Evolutionary conservation across 2,888 invertebrate species (phyloP).

Genomic region (Eupithecia insigniata): DNA sequence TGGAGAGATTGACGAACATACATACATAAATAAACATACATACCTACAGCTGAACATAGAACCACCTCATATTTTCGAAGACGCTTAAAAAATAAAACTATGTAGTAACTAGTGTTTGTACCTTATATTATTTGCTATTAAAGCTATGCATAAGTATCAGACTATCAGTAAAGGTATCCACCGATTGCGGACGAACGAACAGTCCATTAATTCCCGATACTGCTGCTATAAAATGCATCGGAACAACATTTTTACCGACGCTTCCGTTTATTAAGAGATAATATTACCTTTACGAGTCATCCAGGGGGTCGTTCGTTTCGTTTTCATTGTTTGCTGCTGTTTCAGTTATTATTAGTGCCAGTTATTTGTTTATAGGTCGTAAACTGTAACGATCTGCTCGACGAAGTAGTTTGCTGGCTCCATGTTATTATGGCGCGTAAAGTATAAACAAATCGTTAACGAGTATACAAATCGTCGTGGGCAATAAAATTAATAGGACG

Average conservation of each 20-base stretch:
- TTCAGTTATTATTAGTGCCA: slow-evolving; percentile 82
- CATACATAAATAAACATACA: no score
- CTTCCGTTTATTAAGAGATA: slow-evolving; percentile 82
- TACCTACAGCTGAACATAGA: no score
- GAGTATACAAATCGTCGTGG: slow-evolving; percentile 68
- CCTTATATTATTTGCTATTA: background rate
- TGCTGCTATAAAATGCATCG: slow-evolving; percentile 69
- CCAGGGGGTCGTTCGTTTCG: slow-evolving; percentile 70
- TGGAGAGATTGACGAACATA: no score
- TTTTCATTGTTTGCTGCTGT: slow-evolving; percentile 81
- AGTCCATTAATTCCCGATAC: slow-evolving; percentile 68
- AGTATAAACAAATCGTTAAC: slow-evolving; percentile 73
- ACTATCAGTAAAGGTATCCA: background rate
- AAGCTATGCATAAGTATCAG: background rate
- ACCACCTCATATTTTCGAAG: no score
- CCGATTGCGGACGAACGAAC: slow-evolving; percentile 59
- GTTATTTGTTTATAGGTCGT: slow-evolving; percentile 82
- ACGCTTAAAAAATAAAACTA: background rate
- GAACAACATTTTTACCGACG: slow-evolving; percentile 75
- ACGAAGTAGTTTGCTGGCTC: slow-evolving; percentile 75
- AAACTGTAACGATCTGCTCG: slow-evolving; percentile 79
- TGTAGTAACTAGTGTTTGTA: background rate
- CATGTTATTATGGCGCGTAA: slow-evolving; percentile 73
- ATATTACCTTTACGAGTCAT: slow-evolving; percentile 81
- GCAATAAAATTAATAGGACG: slow-evolving; percentile 44